Conservation (phyloP, 2,113 vertebrate genomes). For the Circaetus cinerascens region DNA sequence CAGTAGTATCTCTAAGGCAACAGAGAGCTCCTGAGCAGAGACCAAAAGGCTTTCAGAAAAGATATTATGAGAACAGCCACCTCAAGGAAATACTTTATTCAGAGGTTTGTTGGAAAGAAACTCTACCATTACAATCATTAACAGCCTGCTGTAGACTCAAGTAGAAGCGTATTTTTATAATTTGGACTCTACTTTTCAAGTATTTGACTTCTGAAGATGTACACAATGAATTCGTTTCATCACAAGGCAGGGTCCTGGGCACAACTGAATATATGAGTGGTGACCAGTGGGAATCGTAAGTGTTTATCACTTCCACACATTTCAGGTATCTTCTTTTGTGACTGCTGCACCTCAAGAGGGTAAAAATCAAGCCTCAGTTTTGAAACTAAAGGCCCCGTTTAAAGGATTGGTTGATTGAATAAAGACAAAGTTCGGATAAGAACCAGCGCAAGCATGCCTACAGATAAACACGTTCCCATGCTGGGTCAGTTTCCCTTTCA, state of each 20-base stretch:
- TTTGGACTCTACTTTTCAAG: not conserved
- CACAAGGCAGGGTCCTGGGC: not conserved
- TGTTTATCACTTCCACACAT: not conserved
- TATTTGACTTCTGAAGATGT: not conserved
- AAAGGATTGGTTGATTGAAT: not conserved
- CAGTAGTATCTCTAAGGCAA: constrained; percentile 53
- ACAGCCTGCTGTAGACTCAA: not conserved
- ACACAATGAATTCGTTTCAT: not conserved
- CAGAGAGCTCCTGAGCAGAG: constrained; percentile 28
- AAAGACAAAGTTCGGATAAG: constrained; percentile 5
- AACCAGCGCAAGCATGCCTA: not conserved
- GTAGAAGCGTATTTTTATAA: not conserved
- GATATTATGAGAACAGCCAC: not conserved
- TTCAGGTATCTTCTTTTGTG: not conserved
- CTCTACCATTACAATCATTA: not conserved
- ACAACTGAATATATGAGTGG: not conserved
- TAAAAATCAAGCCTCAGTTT: not conserved
- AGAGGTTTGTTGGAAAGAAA: not conserved
- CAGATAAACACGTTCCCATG: not conserved
- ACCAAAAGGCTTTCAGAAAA: constrained; percentile 11
- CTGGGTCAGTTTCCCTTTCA: not conserved
- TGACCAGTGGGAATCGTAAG: not conserved
- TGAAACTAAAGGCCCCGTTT: not conserved
- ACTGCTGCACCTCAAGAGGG: not conserved
- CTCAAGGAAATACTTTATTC: not conserved